Percentiles rank a stretch among this genome's conserved stretches.
phyloP scores from a whole-genome alignment of 2,888 invertebrate genomes.

The Argyresthia albistria region DNA sequence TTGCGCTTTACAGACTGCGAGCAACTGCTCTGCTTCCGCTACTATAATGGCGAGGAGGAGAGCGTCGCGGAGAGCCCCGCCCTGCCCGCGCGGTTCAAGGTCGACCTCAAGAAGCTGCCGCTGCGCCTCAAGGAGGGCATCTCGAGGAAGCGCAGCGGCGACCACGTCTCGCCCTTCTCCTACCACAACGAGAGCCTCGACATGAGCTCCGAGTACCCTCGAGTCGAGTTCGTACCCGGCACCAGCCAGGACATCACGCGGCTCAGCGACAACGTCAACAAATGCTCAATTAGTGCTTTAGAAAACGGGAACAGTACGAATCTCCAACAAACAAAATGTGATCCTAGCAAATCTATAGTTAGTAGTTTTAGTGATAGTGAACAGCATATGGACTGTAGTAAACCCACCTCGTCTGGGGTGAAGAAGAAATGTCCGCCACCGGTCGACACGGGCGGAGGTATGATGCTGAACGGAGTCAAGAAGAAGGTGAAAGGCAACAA shows the following conservation, averaged over 20 bases:
- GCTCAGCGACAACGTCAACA: constrained; percentile 64
- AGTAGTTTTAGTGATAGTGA: constrained; percentile 53
- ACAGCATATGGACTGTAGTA: constrained; percentile 47
- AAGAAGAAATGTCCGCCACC: constrained; percentile 72
- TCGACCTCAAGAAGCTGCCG: constrained; percentile 73
- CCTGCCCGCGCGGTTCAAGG: constrained; percentile 55
- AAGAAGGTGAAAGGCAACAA: constrained; percentile 74
- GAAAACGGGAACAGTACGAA: constrained; percentile 48
- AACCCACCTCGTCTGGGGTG: constrained; percentile 42
- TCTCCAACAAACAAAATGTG: constrained; percentile 60
- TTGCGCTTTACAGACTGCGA: constrained; percentile 73
- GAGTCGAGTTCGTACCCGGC: constrained; percentile 51
- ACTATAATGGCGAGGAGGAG: constrained; percentile 77
- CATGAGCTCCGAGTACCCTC: constrained; percentile 57
- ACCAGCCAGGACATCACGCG: constrained; percentile 58
- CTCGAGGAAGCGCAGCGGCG: constrained; percentile 61
- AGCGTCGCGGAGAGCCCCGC: constrained; percentile 76
- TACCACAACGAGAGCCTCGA: constrained; percentile 68
- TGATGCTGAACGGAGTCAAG: constrained; percentile 70
- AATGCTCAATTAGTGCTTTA: constrained; percentile 72
- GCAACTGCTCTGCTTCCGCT: constrained; percentile 79
- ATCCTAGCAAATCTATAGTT: constrained; percentile 64
- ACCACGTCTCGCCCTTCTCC: constrained; percentile 58
- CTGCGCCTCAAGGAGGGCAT: constrained; percentile 68
- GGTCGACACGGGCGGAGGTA: constrained; percentile 65